phyloP scores from a whole-genome alignment of 2,888 invertebrate species.

The Eledona agricola region DNA sequence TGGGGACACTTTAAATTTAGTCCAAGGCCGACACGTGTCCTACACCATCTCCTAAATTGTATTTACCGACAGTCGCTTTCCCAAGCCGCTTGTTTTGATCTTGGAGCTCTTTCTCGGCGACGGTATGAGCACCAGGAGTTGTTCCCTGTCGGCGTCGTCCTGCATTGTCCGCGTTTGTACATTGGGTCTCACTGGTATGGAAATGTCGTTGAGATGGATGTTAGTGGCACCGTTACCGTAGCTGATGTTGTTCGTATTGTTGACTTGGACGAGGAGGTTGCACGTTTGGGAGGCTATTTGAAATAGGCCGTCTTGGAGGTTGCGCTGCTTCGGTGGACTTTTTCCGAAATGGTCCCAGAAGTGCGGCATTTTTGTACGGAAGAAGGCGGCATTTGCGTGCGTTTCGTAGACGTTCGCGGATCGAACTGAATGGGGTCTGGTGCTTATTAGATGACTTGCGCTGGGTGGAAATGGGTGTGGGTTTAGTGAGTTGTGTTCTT shows the following conservation, averaged over 20 bases:
- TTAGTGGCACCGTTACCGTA: conserved; percentile 72
- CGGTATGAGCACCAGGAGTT: conserved; percentile 66
- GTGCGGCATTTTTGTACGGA: conserved; percentile 68
- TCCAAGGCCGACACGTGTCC: too few relatives aligned
- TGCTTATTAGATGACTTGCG: too few relatives aligned
- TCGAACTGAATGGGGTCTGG: too few relatives aligned
- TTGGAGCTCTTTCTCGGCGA: conserved; percentile 35
- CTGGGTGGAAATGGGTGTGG: too few relatives aligned
- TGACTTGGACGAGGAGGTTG: conserved; percentile 79
- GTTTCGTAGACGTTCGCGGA: too few relatives aligned
- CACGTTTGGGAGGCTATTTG: conserved; percentile 83
- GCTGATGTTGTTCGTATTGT: conserved; percentile 79
- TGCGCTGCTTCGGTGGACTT: conserved; percentile 67
- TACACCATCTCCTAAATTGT: too few relatives aligned
- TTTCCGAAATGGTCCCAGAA: conserved; percentile 69
- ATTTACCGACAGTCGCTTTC: conserved; percentile 70
- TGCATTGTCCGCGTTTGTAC: conserved; percentile 19
- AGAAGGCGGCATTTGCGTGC: too few relatives aligned
- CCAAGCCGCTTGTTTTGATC: conserved; percentile 49
- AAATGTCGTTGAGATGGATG: conserved; percentile 67
- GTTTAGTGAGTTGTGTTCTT: too few relatives aligned
- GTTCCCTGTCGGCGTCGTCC: conserved; percentile 56
- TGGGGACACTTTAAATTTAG: too few relatives aligned
- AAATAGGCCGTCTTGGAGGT: conserved; percentile 78
- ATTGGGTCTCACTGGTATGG: conserved; percentile 41